Conservation (phyloP, 1,140 invertebrate species). For the Ephestia elutella region DNA sequence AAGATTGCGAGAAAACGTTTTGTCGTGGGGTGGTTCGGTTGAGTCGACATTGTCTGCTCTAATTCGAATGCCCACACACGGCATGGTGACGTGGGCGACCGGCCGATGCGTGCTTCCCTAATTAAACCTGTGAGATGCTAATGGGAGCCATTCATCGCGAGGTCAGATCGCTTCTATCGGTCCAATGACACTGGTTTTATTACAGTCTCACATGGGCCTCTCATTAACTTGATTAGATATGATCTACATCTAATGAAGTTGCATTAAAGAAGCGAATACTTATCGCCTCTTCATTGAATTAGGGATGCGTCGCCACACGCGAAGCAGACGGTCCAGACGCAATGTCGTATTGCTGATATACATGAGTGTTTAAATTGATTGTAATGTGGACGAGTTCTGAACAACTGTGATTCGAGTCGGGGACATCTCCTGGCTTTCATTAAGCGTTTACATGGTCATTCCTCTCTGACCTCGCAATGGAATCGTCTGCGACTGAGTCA, state of each 20-base stretch:
- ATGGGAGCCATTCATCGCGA: constrained; percentile 45
- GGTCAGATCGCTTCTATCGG: constrained; percentile 30
- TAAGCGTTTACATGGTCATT: constrained; percentile 66
- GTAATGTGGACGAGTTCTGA: constrained; percentile 61
- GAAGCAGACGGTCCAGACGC: constrained; percentile 44
- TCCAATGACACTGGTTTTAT: constrained; percentile 22
- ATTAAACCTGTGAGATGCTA: constrained; percentile 60
- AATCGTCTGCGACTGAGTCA: constrained; percentile 23
- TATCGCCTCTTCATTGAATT: constrained; percentile 51
- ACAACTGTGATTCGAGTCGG: constrained; percentile 63
- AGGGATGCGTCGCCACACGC: constrained; percentile 53
- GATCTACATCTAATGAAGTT: constrained; percentile 27
- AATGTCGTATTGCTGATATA: constrained; percentile 42
- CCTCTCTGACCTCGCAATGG: constrained; percentile 61
- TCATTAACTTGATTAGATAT: constrained; percentile 30
- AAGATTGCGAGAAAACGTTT: constrained; percentile 73
- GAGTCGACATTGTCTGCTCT: constrained; percentile 60
- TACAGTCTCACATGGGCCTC: constrained; percentile 28
- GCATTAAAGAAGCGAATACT: constrained; percentile 21
- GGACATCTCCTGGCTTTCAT: constrained; percentile 60
- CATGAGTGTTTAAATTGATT: constrained; percentile 65
- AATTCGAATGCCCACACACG: constrained; percentile 60
- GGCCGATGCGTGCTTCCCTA: constrained; percentile 44
- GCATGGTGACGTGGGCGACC: constrained; percentile 45
- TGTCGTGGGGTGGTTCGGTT: constrained; percentile 65